Percentiles rank a stretch among this genome's conserved stretches.
These are phyloP conservation scores for Leptarthrus brevirostris DNA, from an alignment of 2,888 invertebrate species.

Conservation along the genomic window DNA sequence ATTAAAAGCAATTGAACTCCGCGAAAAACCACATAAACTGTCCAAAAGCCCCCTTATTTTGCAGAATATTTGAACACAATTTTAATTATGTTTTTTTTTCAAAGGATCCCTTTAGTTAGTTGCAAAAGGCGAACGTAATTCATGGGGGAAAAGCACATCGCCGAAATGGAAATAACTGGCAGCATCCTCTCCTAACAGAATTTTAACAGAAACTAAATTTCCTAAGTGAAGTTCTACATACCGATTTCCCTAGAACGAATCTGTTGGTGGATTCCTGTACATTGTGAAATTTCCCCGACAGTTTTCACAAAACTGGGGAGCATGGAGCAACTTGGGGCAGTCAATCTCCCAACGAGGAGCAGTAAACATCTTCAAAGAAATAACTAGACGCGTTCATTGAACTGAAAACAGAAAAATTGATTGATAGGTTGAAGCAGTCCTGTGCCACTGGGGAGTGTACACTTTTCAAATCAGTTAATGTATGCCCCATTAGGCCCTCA, in stretches of 20 bases:
- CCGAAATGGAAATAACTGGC: too few species aligned
- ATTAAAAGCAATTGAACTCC: neutral
- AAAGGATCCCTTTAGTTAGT: too few species aligned
- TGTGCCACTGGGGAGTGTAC: constrained; percentile 13
- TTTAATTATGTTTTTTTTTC: neutral
- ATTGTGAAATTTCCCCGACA: neutral
- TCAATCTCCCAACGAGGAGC: neutral
- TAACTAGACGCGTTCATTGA: constrained; percentile 47
- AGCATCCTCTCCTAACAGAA: neutral
- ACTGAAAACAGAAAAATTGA: constrained; percentile 50
- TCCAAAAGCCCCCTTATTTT: neutral
- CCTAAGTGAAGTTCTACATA: neutral
- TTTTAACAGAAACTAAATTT: neutral
- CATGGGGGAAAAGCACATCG: too few species aligned
- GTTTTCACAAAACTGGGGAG: neutral
- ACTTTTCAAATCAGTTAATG: constrained; percentile 49
- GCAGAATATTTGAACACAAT: neutral
- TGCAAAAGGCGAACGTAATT: too few species aligned
- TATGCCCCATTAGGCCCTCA: constrained; percentile 49
- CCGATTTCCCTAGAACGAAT: neutral
- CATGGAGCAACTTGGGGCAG: neutral
- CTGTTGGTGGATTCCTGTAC: neutral
- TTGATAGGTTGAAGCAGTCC: constrained; percentile 27
- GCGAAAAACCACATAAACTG: too few species aligned
- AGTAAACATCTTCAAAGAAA: constrained; percentile 11